Conservation (phyloP, 2,797 vertebrate species). For the Benthosema pterotum region DNA sequence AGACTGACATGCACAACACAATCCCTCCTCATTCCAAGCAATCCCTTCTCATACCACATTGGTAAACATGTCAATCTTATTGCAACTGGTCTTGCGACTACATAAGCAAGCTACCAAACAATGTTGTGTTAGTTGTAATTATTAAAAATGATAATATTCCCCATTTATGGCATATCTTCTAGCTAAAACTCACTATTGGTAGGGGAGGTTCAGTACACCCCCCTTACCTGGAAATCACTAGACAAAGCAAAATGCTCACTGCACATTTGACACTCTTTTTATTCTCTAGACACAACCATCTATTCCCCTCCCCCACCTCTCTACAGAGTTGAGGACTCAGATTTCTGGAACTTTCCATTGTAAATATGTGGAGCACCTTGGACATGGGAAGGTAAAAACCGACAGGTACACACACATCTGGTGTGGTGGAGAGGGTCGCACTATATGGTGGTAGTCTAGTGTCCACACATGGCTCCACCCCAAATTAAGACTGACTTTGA, state of each 20-base stretch:
- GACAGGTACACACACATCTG: background rate
- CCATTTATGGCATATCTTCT: constrained; percentile 4
- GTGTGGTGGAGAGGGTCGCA: background rate
- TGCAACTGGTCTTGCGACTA: constrained; percentile 18
- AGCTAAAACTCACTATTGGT: constrained; percentile 23
- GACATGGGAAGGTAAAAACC: background rate
- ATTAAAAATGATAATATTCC: background rate
- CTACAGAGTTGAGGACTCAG: constrained; percentile 17
- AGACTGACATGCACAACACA: constrained; percentile 2
- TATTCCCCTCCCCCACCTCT: constrained; percentile 1
- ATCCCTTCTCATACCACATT: background rate
- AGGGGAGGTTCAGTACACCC: constrained; percentile 22
- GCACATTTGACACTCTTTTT: constrained; percentile 29
- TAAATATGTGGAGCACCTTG: constrained; percentile 4
- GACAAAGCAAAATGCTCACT: background rate
- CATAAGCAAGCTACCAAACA: constrained; percentile 4
- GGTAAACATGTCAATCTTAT: constrained; percentile 12
- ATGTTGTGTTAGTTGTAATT: background rate
- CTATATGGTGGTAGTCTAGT: background rate
- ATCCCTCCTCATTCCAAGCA: background rate
- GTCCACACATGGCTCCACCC: no score
- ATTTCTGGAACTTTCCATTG: constrained; percentile 55
- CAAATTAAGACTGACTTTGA: no score
- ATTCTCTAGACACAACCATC: constrained; percentile 24
- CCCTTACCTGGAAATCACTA: constrained; percentile 32